A percentile compares a stretch with the other conserved stretches of the same genome.
phyloP scores from a whole-genome alignment of 2,888 invertebrate genomes.

The Melinopterus prodromus region DNA sequence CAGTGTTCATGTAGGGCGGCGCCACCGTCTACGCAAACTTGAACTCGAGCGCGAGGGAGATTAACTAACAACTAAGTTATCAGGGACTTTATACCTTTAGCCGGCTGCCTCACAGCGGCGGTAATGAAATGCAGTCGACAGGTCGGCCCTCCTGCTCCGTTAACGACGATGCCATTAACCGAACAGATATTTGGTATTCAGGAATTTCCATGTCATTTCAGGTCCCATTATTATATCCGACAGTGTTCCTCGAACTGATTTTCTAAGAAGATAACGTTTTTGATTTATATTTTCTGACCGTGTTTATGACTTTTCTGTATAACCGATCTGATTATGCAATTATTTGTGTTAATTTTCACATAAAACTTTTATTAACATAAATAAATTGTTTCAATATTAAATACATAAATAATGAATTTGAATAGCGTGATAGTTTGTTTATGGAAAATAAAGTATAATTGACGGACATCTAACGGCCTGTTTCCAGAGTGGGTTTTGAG shows the following conservation, averaged over 20 bases:
- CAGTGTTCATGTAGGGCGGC: background rate
- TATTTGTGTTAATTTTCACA: too few relatives aligned
- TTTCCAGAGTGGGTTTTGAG: too few relatives aligned
- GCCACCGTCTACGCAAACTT: background rate
- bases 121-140: slow-evolving; percentile 4
- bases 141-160: background rate
- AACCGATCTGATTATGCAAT: too few relatives aligned
- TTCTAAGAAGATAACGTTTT: background rate
- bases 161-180: background rate
- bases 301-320: too few relatives aligned
- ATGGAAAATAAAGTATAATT: too few relatives aligned
- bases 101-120: background rate
- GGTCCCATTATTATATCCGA: background rate
- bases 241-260: background rate
- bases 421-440: too few relatives aligned
- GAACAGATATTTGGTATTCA: background rate
- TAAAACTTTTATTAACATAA: too few relatives aligned
- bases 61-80: slow-evolving; percentile 4
- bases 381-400: too few relatives aligned
- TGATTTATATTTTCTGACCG: background rate
- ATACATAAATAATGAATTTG: too few relatives aligned
- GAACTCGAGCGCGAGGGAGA: background rate
- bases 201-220: background rate
- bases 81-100: slow-evolving; percentile 4
- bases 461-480: too few relatives aligned